These are phyloP conservation scores for Diadegma fenestrale DNA, from an alignment of 2,888 invertebrate species.

Conservation along the genomic window DNA sequence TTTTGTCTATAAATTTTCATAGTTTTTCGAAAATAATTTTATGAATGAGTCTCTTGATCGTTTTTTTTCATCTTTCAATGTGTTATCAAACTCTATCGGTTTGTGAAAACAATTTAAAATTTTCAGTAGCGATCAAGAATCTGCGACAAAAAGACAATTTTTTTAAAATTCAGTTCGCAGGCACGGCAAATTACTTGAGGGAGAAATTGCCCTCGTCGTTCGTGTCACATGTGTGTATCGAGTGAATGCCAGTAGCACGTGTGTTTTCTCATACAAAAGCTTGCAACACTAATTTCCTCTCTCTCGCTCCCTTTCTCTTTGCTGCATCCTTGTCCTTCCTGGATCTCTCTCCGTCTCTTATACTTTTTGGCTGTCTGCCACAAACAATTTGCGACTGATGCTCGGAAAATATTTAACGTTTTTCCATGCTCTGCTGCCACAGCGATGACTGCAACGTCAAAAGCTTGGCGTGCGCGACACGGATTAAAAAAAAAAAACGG, in stretches of 20 bases:
- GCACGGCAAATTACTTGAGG: slow-evolving; percentile 3
- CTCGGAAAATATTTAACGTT: slow-evolving; percentile 47
- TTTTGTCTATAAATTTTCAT: slow-evolving; percentile 23
- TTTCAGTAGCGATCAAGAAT: neutral
- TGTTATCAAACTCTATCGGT: neutral
- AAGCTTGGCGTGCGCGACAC: slow-evolving; percentile 8
- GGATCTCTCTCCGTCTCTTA: neutral
- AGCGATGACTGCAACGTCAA: slow-evolving; percentile 29
- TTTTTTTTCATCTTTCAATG: no score
- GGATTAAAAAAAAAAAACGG: slow-evolving; percentile 18
- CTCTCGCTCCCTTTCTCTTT: neutral
- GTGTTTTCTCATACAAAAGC: slow-evolving; percentile 42
- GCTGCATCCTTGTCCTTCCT: slow-evolving; percentile 1
- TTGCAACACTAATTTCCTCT: neutral
- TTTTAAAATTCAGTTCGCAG: slow-evolving; percentile 31
- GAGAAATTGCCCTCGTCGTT: slow-evolving; percentile 33
- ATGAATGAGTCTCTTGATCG: no score
- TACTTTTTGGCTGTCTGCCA: slow-evolving; percentile 39
- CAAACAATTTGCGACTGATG: slow-evolving; percentile 47
- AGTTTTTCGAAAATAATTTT: neutral
- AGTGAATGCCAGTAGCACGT: slow-evolving; percentile 48
- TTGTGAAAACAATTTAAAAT: neutral
- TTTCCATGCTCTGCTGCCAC: slow-evolving; percentile 28
- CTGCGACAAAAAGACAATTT: neutral
- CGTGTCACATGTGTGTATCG: slow-evolving; percentile 1